A percentile compares a stretch with the other conserved stretches of the same genome.
phyloP scores from a whole-genome alignment of 1,140 invertebrate species.

The Chionoecetes opilio region DNA sequence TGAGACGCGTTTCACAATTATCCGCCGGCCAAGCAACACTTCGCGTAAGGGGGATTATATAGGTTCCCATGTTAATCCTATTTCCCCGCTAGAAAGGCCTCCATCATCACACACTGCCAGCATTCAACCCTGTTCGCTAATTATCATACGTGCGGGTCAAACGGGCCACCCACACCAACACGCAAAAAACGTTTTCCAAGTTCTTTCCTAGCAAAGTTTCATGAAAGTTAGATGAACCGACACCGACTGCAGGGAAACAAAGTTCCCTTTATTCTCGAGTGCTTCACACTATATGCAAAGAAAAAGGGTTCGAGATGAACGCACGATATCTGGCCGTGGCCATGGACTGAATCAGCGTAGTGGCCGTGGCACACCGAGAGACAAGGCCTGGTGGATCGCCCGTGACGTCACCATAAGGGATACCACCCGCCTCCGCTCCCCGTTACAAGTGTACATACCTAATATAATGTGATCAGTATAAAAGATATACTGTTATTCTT shows the following conservation, averaged over 20 bases:
- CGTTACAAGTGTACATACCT: too few relatives aligned
- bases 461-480: too few relatives aligned
- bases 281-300: background rate
- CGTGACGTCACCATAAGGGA: too few relatives aligned
- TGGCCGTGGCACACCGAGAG: too few relatives aligned
- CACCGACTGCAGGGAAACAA: background rate
- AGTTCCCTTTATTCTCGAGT: background rate
- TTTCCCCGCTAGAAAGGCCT: background rate
- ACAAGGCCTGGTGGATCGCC: too few relatives aligned
- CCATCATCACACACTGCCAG: background rate
- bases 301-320: too few relatives aligned
- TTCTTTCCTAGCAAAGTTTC: background rate
- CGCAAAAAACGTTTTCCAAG: background rate
- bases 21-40: background rate
- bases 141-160: conserved; percentile 5
- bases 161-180: background rate
- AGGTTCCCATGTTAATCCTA: background rate
- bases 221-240: background rate
- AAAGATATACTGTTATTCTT: too few relatives aligned
- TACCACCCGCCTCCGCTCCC: too few relatives aligned
- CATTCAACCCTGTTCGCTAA: background rate
- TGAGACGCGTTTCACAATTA: background rate
- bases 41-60: background rate
- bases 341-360: too few relatives aligned
- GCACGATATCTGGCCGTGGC: too few relatives aligned